A percentile compares a stretch with the other conserved stretches of the same genome.
phyloP scores from a whole-genome alignment of 1,140 invertebrate species.

The Aphelinus atriplicis region DNA sequence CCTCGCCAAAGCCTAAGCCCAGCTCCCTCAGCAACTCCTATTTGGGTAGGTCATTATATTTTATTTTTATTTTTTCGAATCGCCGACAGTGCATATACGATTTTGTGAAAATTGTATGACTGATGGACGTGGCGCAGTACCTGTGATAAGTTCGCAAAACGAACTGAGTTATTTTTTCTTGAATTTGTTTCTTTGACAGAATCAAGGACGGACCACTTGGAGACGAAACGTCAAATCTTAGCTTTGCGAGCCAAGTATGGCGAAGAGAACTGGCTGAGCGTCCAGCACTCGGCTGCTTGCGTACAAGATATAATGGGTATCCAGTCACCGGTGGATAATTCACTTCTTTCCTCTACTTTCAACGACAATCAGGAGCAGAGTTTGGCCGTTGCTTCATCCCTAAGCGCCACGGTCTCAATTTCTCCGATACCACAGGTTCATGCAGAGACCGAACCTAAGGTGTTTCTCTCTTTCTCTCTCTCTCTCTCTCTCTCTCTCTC shows the following conservation, averaged over 20 bases:
- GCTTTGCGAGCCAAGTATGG: constrained; percentile 69
- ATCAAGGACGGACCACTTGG: constrained; percentile 65
- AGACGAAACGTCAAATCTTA: constrained; percentile 72
- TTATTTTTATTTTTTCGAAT: background rate
- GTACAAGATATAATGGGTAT: constrained; percentile 68
- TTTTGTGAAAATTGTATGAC: too few relatives aligned
- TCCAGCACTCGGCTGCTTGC: constrained; percentile 63
- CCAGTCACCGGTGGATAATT: constrained; percentile 1
- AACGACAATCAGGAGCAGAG: background rate
- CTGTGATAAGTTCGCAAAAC: too few relatives aligned
- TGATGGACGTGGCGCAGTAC: too few relatives aligned
- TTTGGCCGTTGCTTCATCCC: background rate
- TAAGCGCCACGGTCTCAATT: background rate
- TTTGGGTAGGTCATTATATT: background rate
- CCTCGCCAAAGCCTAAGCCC: constrained; percentile 35
- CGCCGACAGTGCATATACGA: too few relatives aligned
- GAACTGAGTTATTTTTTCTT: too few relatives aligned
- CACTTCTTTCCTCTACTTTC: constrained; percentile 19
- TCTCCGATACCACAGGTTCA: constrained; percentile 12
- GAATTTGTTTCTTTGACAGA: constrained; percentile 41
- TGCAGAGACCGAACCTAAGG: too few relatives aligned
- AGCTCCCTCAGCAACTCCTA: constrained; percentile 17
- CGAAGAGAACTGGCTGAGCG: constrained; percentile 70
- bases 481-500: too few relatives aligned
- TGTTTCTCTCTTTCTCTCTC: too few relatives aligned